phyloP scores from a whole-genome alignment of 2,797 vertebrate genomes.

The Tympanoctomys barrerae region DNA sequence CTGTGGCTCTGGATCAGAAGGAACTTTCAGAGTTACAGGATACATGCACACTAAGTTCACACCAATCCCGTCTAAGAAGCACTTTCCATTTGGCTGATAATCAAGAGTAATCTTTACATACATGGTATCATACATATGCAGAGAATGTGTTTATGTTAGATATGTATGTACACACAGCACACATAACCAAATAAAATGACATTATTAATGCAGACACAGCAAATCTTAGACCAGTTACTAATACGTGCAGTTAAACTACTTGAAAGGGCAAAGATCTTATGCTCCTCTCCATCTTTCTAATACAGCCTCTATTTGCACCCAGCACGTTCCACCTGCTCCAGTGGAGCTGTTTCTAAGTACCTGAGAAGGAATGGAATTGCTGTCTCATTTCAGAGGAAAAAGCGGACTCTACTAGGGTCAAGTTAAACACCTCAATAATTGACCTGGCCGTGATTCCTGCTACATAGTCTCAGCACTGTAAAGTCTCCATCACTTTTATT shows the following conservation, averaged over 20 bases:
- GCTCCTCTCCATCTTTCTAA: constrained; percentile 19
- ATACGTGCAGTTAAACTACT: constrained; percentile 35
- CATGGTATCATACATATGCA: constrained; percentile 6
- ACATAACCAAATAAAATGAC: constrained; percentile 55
- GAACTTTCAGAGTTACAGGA: neutral
- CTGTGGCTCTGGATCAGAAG: neutral
- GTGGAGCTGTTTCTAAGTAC: neutral
- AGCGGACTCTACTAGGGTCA: neutral
- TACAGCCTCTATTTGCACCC: neutral
- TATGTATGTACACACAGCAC: constrained; percentile 23
- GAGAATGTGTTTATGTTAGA: neutral
- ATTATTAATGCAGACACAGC: constrained; percentile 42
- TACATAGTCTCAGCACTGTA: neutral
- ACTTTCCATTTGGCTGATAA: constrained; percentile 35
- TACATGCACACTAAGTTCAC: neutral
- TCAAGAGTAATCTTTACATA: constrained; percentile 47
- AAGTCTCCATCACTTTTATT: neutral
- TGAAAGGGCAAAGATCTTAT: constrained; percentile 35
- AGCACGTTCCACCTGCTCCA: neutral
- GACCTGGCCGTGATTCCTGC: neutral
- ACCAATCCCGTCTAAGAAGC: neutral
- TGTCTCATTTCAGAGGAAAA: constrained; percentile 34
- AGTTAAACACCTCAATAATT: neutral
- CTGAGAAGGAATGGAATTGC: constrained; percentile 50
- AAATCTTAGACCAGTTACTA: constrained; percentile 33